These are phyloP conservation scores for Chymomyza fuscimana DNA, from an alignment of 2,888 invertebrate genomes.

Conservation along the genomic window DNA sequence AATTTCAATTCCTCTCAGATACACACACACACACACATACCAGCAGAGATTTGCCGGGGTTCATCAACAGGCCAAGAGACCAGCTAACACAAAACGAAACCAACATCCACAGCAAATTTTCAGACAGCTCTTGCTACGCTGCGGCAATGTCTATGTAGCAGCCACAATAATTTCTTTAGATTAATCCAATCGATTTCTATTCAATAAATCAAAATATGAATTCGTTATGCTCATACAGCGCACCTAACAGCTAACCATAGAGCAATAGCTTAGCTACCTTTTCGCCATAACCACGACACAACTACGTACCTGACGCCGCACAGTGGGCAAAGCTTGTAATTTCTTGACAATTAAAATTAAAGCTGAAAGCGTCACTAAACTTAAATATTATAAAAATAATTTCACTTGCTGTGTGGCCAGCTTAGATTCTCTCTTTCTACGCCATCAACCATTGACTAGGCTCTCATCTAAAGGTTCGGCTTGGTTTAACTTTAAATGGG, in stretches of 20 bases:
- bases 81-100: constrained; percentile 1
- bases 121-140: constrained; percentile 22
- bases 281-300: constrained; percentile 24
- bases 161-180: constrained; percentile 66
- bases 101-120: constrained; percentile 45
- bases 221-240: constrained; percentile 73
- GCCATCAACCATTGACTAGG: too few species aligned
- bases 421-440: too few species aligned
- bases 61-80: constrained; percentile 20
- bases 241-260: constrained; percentile 26
- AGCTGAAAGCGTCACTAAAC: neutral
- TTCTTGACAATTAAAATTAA: neutral
- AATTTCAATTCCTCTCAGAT: constrained; percentile 56
- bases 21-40: constrained; percentile 20
- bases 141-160: constrained; percentile 17
- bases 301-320: constrained; percentile 22
- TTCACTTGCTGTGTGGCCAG: too few species aligned
- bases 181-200: constrained; percentile 76
- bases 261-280: constrained; percentile 36
- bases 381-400: too few species aligned
- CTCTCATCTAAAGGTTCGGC: too few species aligned
- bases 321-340: neutral
- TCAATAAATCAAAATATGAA: constrained; percentile 76
- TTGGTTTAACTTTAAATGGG: too few species aligned
- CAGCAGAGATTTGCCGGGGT: constrained; percentile 15